Percentiles rank a stretch among this genome's conserved stretches.
Conservation (phyloP, 1,140 invertebrate species). For the Tachypleus tridentatus region DNA sequence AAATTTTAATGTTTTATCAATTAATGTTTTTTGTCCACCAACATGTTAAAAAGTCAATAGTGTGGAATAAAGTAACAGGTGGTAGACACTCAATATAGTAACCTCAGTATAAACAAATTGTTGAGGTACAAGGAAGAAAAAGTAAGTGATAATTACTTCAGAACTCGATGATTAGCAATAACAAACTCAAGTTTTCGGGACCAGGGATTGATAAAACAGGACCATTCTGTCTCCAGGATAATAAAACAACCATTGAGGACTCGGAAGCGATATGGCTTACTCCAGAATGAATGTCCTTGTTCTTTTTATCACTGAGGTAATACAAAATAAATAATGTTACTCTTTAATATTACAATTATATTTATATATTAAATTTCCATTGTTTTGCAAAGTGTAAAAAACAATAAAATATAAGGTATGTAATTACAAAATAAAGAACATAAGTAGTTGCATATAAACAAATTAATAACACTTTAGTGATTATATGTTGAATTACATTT, state of each 20-base stretch:
- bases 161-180: slow-evolving; percentile 69
- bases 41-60: too few relatives aligned
- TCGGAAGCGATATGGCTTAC: slow-evolving; percentile 63
- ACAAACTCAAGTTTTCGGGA: slow-evolving; percentile 79
- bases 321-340: background rate
- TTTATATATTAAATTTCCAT: too few relatives aligned
- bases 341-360: too few relatives aligned
- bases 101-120: background rate
- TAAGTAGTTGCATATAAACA: too few relatives aligned
- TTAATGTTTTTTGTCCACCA: too few relatives aligned
- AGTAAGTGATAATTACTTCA: slow-evolving; percentile 45
- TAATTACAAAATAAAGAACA: too few relatives aligned
- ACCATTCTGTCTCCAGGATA: slow-evolving; percentile 80
- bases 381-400: too few relatives aligned
- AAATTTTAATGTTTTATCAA: too few relatives aligned
- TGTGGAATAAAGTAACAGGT: too few relatives aligned
- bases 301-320: slow-evolving; percentile 42
- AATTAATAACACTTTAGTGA: too few relatives aligned
- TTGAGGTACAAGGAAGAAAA: background rate
- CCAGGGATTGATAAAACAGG: slow-evolving; percentile 89
- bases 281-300: slow-evolving; percentile 53
- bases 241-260: slow-evolving; percentile 72
- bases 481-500: too few relatives aligned
- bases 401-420: too few relatives aligned
- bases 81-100: background rate